Evolutionary conservation across 2,113 vertebrate species (phyloP), one percentile per base, ranked within the genome.

Genomic region (Anhinga rufa): DNA sequence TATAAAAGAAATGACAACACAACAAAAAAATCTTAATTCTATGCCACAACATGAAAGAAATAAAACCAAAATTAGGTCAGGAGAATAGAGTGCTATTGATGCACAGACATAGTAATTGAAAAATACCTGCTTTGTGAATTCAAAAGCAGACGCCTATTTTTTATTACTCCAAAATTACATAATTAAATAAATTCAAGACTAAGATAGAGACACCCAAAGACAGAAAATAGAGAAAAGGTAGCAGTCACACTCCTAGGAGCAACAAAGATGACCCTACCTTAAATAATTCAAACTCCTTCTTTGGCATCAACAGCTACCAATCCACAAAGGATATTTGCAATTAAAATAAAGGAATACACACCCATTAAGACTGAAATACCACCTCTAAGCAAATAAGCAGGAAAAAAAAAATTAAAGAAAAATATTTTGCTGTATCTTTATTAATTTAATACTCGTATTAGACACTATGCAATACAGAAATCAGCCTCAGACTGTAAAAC

Each of bases 251-350:
- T 90, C 52, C 49, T 93, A 92, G 17, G 38, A 80, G 54, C 87
- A 91, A 91, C 44, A 90, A 71, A 95, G 81, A 31, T 78, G 61
- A 92, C 93, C 98, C 91, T 99, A 99, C 99, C 99, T 99, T 99
- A 97, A 99, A 99, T 98, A 99, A 98, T 98, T 99, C 99, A 99
- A 99, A 99, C 95, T 99, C 99, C 98, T 99, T 99, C 98, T 99
- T 99, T 99, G 99, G 99, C 99, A 99, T 99, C 99, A 99, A 99
- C 15, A 99, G 99, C 99, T 99, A 98, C 74, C 82, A 89, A 94
- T 55, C 95, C 85, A 97, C 65, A 96, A 92, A 86, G 82, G 93
- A 86, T 82, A 97, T 97, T 97, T 91, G 91, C 84, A 95, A 95
- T 95, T 97, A 93, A 95, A 94, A 96, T 95, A 94, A 97, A 97